Evolutionary conservation across 2,888 invertebrate species (phyloP).

Genomic region (Anthrax anthrax): DNA sequence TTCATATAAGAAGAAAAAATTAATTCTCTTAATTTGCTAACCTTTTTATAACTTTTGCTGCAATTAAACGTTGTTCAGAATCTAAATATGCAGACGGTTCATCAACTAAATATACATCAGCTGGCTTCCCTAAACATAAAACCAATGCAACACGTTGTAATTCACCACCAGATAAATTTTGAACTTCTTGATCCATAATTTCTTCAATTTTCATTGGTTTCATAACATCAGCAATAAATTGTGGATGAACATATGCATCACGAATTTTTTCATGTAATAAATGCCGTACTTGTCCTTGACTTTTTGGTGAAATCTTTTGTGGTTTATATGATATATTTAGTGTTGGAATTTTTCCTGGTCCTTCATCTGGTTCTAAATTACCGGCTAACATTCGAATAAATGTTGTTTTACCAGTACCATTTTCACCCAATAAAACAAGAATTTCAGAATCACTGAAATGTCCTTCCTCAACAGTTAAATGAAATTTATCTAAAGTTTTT

Average conservation of each 20-base stretch:
- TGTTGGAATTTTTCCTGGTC: constrained; percentile 49
- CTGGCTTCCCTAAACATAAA: constrained; percentile 93
- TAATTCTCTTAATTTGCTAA: too few relatives aligned
- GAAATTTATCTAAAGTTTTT: constrained; percentile 62
- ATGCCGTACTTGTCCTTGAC: constrained; percentile 81
- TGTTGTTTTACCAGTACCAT: constrained; percentile 98
- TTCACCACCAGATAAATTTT: constrained; percentile 98
- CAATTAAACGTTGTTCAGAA: constrained; percentile 98
- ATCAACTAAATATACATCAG: constrained; percentile 96
- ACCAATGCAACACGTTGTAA: constrained; percentile 94
- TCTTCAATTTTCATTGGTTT: constrained; percentile 94
- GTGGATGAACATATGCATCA: constrained; percentile 95
- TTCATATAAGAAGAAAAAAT: too few relatives aligned
- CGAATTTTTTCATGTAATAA: constrained; percentile 92
- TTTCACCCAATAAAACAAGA: constrained; percentile 89
- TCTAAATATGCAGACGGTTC: constrained; percentile 98
- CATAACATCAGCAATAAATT: constrained; percentile 97
- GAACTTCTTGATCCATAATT: constrained; percentile 96
- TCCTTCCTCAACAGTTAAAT: constrained; percentile 67
- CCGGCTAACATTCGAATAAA: constrained; percentile 98
- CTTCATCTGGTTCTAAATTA: constrained; percentile 75
- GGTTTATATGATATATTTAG: constrained; percentile 99
- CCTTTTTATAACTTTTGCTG: constrained; percentile 98
- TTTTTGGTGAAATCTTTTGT: constrained; percentile 98
- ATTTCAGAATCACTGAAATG: constrained; percentile 99